These are phyloP conservation scores for Cinclus cinclus DNA, from an alignment of 2,113 vertebrate genomes.

Conservation along the genomic window DNA sequence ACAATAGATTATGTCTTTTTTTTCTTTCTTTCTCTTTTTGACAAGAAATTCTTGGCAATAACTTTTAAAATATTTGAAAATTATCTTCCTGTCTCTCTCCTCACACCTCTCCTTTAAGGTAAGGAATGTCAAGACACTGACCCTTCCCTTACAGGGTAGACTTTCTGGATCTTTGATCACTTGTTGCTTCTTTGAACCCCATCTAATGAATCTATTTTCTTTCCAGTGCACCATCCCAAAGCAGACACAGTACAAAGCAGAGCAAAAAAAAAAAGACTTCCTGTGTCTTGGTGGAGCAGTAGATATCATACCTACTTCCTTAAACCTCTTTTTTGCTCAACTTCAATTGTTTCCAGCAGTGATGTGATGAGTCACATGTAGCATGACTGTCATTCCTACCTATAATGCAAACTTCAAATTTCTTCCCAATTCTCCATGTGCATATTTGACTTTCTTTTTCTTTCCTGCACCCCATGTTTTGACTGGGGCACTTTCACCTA, in stretches of 20 bases:
- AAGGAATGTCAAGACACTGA: not conserved
- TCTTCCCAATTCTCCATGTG: not conserved
- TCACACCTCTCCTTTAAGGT: not conserved
- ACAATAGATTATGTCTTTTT: not conserved
- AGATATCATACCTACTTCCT: not conserved
- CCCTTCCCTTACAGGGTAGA: not conserved
- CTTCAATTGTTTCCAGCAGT: not conserved
- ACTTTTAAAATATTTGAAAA: not conserved
- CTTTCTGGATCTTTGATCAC: not conserved
- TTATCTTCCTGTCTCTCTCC: not conserved
- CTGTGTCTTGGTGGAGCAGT: not conserved
- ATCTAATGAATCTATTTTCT: not conserved
- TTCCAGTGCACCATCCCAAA: not conserved
- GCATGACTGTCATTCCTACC: not conserved
- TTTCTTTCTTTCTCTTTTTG: not conserved
- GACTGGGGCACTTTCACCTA: not conserved
- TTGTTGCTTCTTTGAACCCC: not conserved
- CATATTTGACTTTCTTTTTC: not conserved
- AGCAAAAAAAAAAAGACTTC: not conserved
- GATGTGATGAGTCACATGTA: fast-evolving
- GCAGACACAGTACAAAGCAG: not conserved
- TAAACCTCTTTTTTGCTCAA: not conserved
- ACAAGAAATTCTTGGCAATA: not conserved
- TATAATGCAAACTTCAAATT: not conserved
- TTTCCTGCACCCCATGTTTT: not conserved